Percentiles rank a stretch among this genome's conserved stretches.
phyloP scores from a whole-genome alignment of 2,797 vertebrate genomes.

The Sebastes oblongus region DNA sequence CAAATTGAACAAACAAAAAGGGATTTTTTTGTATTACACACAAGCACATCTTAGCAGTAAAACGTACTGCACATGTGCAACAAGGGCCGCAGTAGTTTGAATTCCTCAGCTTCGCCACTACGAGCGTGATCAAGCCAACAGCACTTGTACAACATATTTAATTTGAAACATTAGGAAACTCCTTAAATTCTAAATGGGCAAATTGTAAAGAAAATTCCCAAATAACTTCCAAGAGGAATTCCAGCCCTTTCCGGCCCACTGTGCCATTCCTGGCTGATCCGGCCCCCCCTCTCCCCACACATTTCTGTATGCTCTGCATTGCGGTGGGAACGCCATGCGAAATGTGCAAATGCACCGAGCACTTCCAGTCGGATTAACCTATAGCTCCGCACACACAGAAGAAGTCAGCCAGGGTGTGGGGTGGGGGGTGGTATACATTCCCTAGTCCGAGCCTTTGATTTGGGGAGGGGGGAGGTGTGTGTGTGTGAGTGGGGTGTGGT shows the following conservation, averaged over 20 bases:
- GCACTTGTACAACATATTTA: slow-evolving; percentile 17
- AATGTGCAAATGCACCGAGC: slow-evolving; percentile 76
- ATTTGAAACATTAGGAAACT: slow-evolving; percentile 27
- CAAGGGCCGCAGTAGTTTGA: slow-evolving; percentile 15
- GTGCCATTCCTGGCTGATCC: slow-evolving; percentile 70
- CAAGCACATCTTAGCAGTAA: background rate
- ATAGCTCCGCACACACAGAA: slow-evolving; percentile 68
- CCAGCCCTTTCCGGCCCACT: slow-evolving; percentile 67
- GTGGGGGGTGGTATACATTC: slow-evolving; percentile 73
- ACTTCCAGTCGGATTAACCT: slow-evolving; percentile 80
- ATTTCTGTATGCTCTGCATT: slow-evolving; percentile 69
- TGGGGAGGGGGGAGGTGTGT: slow-evolving; percentile 23
- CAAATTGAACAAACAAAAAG: background rate
- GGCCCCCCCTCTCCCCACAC: slow-evolving; percentile 47
- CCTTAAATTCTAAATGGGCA: slow-evolving; percentile 36
- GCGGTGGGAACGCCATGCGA: slow-evolving; percentile 75
- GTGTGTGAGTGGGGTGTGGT: slow-evolving; percentile 54
- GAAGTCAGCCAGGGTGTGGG: slow-evolving; percentile 65
- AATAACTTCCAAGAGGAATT: slow-evolving; percentile 72
- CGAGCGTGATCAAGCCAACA: background rate
- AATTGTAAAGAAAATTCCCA: slow-evolving; percentile 69
- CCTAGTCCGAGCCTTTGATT: slow-evolving; percentile 71
- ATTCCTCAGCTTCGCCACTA: slow-evolving; percentile 27
- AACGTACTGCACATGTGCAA: slow-evolving; percentile 23
- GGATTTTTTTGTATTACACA: background rate